Percentiles rank a stretch among this genome's conserved stretches.
Conservation (phyloP, 2,797 vertebrate species). For the Coranthus polyacanthus region DNA sequence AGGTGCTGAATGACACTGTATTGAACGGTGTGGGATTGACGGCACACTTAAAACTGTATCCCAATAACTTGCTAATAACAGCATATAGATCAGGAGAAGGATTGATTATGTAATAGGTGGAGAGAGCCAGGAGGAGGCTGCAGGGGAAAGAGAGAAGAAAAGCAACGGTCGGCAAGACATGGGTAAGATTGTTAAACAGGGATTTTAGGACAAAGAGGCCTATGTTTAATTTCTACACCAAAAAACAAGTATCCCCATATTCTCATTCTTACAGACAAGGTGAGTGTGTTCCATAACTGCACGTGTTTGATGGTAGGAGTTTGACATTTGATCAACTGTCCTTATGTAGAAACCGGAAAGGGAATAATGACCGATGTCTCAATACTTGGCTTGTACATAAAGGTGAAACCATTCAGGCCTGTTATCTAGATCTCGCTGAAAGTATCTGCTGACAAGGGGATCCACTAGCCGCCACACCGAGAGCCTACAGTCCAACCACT, state of each 20-base stretch:
- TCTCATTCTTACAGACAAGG: conserved; percentile 24
- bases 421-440: conserved; percentile 66
- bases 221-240: conserved; percentile 38
- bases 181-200: conserved; percentile 54
- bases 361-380: conserved; percentile 29
- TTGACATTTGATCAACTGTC: conserved; percentile 47
- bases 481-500: conserved; percentile 57
- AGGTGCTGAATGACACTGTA: conserved; percentile 27
- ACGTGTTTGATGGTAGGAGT: conserved; percentile 9
- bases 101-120: conserved; percentile 41
- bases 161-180: conserved; percentile 31
- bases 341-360: conserved; percentile 1
- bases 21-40: conserved; percentile 24
- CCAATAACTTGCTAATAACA: conserved; percentile 35
- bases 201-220: conserved; percentile 48
- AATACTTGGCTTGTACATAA: conserved; percentile 16
- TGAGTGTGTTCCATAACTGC: conserved; percentile 4
- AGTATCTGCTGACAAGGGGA: conserved; percentile 59
- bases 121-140: conserved; percentile 22
- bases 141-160: conserved; percentile 21
- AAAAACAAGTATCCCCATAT: conserved; percentile 20
- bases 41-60: conserved; percentile 24
- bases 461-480: conserved; percentile 51
- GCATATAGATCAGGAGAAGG: conserved; percentile 32
- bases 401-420: conserved; percentile 48